Evolutionary conservation across 2,888 invertebrate genomes (phyloP), one percentile per base, ranked within the genome.

Genomic region (Heliconius ethilla): DNA sequence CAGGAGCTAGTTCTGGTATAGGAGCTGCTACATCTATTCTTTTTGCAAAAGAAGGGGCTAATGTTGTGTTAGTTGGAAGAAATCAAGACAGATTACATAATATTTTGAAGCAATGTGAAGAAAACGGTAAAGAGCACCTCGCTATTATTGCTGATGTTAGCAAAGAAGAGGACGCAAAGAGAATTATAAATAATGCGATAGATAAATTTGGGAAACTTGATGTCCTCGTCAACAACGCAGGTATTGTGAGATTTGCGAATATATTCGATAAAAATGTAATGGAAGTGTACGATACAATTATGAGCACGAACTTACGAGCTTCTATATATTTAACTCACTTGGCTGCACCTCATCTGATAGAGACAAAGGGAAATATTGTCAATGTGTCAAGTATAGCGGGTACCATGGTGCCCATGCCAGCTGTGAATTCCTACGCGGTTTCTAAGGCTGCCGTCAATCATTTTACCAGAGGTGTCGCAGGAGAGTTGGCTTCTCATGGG

Each of bases 361-460:
- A 85, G 75, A 83, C 85, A 0, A 88, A 84, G 79, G 86, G 89
- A 1, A 90, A 87, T 70, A 85, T 90, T 1, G 77, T 90, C 0
- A 90, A 90, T 51, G 81, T 89, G 45, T 90, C 90, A 0, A 89
- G 89, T 78, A 40, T 84, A 2, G 83, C 80, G 6, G 85, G 82
- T 7, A 45, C 70, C 3, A 59, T 37, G 7, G 67, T 75, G n/a
- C 1, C 22, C 1, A 40, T n/a, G 15, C 77, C 83, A 0, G 51
- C 78, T 40, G 65, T 83, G 11, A 72, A 76, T 37, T 51, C 83
- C 1, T 97, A 97, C 86, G 91, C 92, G 77, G 96, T 97, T 93
- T 96, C 96, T 27, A 97, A 97, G 89, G 94, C 96, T 59, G 97
- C 96, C 7, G 84, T 97, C 22, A 97, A 97, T 88, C 97, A 97